Base-by-base conservation (phyloP, 2,113 vertebrate species). In the Thunnus maccoyii region DNA sequence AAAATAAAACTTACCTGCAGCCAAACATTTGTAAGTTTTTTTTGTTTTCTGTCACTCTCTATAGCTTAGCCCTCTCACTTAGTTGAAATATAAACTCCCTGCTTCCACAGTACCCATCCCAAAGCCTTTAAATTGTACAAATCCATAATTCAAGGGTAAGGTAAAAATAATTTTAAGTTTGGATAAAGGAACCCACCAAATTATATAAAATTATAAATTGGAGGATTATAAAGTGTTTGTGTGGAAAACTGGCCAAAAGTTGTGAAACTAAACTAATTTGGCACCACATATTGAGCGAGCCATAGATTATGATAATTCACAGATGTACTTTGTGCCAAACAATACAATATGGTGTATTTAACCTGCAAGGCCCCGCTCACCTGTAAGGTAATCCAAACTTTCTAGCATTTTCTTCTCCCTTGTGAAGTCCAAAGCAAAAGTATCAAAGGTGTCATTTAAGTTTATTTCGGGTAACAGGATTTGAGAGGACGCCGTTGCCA, bases 401-500 rank as follows among this genome's bases (percentile, higher is more conserved):
- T 99, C 98, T 74, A 99, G 93, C 93, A 99, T 94, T 90, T 99
- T 99, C 95, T 99, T 99, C 93, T 99, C 98, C 79, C 97, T 94
- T 48, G 97, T 96, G 89, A 99, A 99, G 94, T 99, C 98, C 92
- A 99, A 93, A 48, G 97, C 97, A 62, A 99, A 98, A 10, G 97
- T 99, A 88, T 99, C 98, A 67, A 99, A 99, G 30, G 96, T 97
- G 91, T 99, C 98, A 0, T 97, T 98, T 88, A 99, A 95, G 94
- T 99, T 99, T 83, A 99, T 99, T 95, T 99, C 98, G 78, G 98
- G 98, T 92, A 99, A 95, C 86, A 99, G 95, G 91, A 99, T 96
- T 90, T 99, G 98, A 56, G 98, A 99, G 2, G 98, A 98, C 44
- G 98, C 97, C 9, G 98, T 99, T 88, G 98, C 98, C 98, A 99